Base-by-base conservation (phyloP, 2,113 vertebrate genomes). In the Scophthalmus maximus region DNA sequence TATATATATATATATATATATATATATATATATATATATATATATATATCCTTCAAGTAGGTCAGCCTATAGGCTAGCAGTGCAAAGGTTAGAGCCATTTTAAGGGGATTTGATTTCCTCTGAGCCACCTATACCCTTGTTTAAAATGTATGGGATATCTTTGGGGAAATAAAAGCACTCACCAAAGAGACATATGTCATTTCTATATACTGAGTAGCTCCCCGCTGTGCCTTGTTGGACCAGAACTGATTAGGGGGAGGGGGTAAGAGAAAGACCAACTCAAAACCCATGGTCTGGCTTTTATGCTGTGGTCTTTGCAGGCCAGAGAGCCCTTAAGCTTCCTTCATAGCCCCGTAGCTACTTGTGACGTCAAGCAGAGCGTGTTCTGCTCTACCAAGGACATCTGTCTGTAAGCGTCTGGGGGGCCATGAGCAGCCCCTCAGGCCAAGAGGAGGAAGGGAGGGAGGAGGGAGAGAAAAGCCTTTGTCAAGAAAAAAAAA, bases 331-430 rank as follows among this genome's bases (percentile, higher is more conserved):
- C 82, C 76, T 79, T 66, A 59, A 82, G 78, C 87, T 78, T 73
- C 65, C 82, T 87, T 71, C 82, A 79, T 79, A 76, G 80, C 85
- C 87, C 68, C 18, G 32, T 73, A 82, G 84, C 85, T 78, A 70
- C 83, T 78, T 68, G 76, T 94, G 88, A 92, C 81, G 86, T 91
- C 87, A 90, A 86, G 84, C 87, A 84, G 84, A 85, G 89, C 83
- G 69, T 85, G 90, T 92, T 93, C 83, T 83, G 89, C 91, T 91
- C 87, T 80, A 87, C 82, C 88, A 90, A 92, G 91, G 93, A 94
- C 93, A 94, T 93, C 93, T 94, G 93, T 94, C 92, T 93, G 91
- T 90, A 89, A 92, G 88, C 87, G 90, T 91, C 89, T 93, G 90
- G 84, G 83, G 60, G 67, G 84, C 93, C 68, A 60, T 40, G 29